These are phyloP conservation scores for Phortica magna DNA, from an alignment of 2,888 invertebrate genomes.

Conservation along the genomic window DNA sequence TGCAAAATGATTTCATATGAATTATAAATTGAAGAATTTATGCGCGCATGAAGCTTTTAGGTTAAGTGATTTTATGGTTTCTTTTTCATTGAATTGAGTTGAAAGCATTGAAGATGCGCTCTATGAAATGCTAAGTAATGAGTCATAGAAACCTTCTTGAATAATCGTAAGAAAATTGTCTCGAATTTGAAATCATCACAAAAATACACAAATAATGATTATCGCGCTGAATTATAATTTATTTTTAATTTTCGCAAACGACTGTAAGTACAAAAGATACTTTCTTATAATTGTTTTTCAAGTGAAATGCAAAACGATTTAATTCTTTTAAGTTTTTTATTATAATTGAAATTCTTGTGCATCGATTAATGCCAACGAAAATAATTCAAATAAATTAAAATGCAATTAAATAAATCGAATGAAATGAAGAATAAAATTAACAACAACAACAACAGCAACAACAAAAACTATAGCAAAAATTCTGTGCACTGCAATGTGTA, in stretches of 20 bases:
- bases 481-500: constrained; percentile 34
- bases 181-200: no score
- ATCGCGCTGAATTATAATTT: not conserved
- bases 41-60: constrained; percentile 63
- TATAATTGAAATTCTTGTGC: constrained; percentile 74
- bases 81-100: not conserved
- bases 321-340: constrained; percentile 68
- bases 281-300: constrained; percentile 71
- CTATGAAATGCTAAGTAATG: no score
- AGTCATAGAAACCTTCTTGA: no score
- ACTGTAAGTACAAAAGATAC: constrained; percentile 52
- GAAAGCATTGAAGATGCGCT: no score
- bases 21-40: constrained; percentile 70
- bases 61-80: constrained; percentile 71
- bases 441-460: constrained; percentile 39
- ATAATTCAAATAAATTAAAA: constrained; percentile 75
- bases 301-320: constrained; percentile 71
- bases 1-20: constrained; percentile 63
- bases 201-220: not conserved
- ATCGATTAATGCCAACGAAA: constrained; percentile 73
- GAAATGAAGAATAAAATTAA: constrained; percentile 45
- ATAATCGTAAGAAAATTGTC: no score
- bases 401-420: constrained; percentile 72
- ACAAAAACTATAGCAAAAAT: constrained; percentile 33
- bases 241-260: constrained; percentile 51